Percentiles rank a stretch among this genome's conserved stretches.
Evolutionary conservation across 2,888 invertebrate genomes (phyloP).

Genomic region (Acleris cristana): DNA sequence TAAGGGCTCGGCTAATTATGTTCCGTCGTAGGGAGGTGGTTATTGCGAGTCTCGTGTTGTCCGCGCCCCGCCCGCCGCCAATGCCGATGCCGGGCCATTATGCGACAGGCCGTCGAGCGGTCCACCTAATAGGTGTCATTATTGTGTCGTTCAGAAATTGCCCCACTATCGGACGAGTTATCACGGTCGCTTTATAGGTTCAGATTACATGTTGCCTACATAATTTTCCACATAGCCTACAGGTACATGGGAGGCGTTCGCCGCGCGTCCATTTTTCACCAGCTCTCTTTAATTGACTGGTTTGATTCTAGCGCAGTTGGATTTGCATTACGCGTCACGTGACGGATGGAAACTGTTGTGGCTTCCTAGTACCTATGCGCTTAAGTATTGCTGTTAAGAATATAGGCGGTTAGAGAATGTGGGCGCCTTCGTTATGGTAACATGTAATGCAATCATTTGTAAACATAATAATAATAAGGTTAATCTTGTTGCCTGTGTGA

Average conservation of each 20-base stretch:
- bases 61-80: slow-evolving; percentile 48
- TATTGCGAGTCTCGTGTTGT: slow-evolving; percentile 58
- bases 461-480: not conserved
- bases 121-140: slow-evolving; percentile 80
- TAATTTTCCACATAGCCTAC: slow-evolving; percentile 38
- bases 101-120: slow-evolving; percentile 74
- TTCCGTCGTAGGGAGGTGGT: slow-evolving; percentile 36
- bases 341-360: slow-evolving; percentile 26
- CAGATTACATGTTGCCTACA: slow-evolving; percentile 73
- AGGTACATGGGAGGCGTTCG: slow-evolving; percentile 53
- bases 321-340: slow-evolving; percentile 37
- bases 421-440: slow-evolving; percentile 9
- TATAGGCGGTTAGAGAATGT: slow-evolving; percentile 10
- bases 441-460: slow-evolving; percentile 28
- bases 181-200: slow-evolving; percentile 76
- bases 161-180: slow-evolving; percentile 80
- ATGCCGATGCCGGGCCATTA: slow-evolving; percentile 53
- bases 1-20: slow-evolving; percentile 32
- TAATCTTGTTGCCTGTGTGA: not conserved
- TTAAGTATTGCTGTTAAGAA: slow-evolving; percentile 12
- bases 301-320: slow-evolving; percentile 37
- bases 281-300: slow-evolving; percentile 55
- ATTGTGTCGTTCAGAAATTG: slow-evolving; percentile 81
- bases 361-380: slow-evolving; percentile 9
- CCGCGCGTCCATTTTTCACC: slow-evolving; percentile 55